phyloP scores from a whole-genome alignment of 2,113 vertebrate genomes.

The Aramus guarauna region DNA sequence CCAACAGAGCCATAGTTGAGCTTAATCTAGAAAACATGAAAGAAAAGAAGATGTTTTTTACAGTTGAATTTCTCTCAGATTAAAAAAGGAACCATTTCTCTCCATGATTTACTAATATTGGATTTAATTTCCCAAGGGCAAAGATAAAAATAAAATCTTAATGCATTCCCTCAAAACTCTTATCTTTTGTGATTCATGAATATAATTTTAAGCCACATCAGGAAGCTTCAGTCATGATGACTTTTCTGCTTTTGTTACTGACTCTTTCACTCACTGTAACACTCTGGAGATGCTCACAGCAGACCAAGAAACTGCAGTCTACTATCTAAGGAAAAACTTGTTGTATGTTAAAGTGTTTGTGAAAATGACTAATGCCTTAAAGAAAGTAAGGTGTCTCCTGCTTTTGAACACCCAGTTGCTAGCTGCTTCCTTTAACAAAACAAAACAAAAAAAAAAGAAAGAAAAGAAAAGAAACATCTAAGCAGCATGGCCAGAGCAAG shows the following conservation, averaged over 20 bases:
- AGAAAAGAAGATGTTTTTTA: not conserved
- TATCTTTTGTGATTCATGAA: slow-evolving; percentile 47
- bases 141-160: slow-evolving; percentile 48
- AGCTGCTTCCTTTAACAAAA: not conserved
- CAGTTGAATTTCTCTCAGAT: slow-evolving; percentile 6
- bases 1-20: not conserved
- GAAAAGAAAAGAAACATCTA: not conserved
- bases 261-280: not conserved
- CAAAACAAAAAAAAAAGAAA: not conserved
- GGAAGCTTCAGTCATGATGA: not conserved
- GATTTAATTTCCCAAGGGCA: slow-evolving; percentile 58
- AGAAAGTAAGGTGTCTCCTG: not conserved
- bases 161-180: slow-evolving; percentile 20
- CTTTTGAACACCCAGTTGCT: not conserved
- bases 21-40: not conserved
- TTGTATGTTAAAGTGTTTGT: not conserved
- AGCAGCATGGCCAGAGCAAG: not conserved
- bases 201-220: slow-evolving; percentile 16
- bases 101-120: not conserved
- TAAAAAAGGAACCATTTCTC: not conserved
- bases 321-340: not conserved
- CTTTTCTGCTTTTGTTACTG: not conserved
- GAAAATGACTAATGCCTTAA: not conserved
- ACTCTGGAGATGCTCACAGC: not conserved
- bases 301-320: not conserved